Evolutionary conservation across 2,113 vertebrate species (phyloP).

Genomic region (Orientallactaga bullata): DNA sequence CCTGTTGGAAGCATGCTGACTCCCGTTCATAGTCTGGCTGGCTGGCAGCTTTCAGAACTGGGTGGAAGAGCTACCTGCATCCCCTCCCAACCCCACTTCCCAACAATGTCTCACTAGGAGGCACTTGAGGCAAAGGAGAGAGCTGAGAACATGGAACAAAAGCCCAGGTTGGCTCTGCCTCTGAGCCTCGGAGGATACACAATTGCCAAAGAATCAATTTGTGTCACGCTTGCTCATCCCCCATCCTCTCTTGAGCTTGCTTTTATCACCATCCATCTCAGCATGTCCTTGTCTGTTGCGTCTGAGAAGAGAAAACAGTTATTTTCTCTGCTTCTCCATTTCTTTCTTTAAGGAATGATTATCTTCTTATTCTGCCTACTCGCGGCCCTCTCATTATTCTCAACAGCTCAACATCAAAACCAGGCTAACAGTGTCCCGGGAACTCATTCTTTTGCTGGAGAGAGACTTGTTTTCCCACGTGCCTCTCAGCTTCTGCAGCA

Average conservation of each 20-base stretch:
- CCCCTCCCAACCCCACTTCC: not conserved
- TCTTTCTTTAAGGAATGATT: conserved; percentile 68
- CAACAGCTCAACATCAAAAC: conserved; percentile 65
- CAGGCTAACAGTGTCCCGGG: conserved; percentile 30
- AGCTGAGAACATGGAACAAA: conserved; percentile 40
- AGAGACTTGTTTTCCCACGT: not conserved
- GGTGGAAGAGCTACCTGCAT: not conserved
- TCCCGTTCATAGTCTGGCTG: not conserved
- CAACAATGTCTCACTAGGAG: conserved; percentile 47
- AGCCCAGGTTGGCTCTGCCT: conserved; percentile 22
- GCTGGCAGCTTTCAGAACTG: conserved; percentile 2
- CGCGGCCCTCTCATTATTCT: conserved; percentile 63
- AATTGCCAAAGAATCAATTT: conserved; percentile 50
- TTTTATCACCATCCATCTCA: conserved; percentile 41
- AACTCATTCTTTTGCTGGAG: conserved; percentile 52
- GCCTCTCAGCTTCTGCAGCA: not conserved
- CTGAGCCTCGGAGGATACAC: not conserved
- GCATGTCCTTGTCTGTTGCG: conserved; percentile 26
- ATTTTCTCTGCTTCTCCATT: conserved; percentile 58
- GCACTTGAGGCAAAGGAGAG: not conserved
- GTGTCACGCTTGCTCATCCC: not conserved
- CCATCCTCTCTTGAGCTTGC: not conserved
- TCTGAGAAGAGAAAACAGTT: conserved; percentile 47
- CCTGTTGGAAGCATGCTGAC: not conserved
- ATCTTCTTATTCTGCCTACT: conserved; percentile 65